A percentile compares a stretch with the other conserved stretches of the same genome.
phyloP scores from a whole-genome alignment of 2,113 vertebrate genomes.

The Dicrurus megarhynchus region DNA sequence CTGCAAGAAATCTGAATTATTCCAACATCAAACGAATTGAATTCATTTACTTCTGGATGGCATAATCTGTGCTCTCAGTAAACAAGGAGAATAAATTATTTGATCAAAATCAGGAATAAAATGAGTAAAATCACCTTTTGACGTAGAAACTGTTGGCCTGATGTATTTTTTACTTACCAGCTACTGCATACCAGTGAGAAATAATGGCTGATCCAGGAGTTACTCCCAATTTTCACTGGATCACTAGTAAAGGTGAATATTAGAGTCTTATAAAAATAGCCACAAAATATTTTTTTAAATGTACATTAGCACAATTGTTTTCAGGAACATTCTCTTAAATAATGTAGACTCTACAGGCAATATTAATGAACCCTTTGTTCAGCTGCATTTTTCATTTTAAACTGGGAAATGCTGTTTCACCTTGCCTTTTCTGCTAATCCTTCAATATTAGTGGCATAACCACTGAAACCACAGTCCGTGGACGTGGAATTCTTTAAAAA shows the following conservation, averaged over 20 bases:
- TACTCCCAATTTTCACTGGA: neutral
- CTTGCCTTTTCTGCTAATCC: neutral
- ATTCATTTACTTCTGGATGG: neutral
- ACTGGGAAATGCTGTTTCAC: neutral
- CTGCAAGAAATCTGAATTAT: neutral
- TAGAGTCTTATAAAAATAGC: neutral
- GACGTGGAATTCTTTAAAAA: neutral
- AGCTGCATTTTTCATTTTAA: neutral
- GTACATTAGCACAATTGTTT: neutral
- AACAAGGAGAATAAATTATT: neutral
- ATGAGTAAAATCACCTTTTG: neutral
- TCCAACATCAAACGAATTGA: neutral
- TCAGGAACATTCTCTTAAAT: neutral
- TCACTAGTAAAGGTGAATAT: neutral
- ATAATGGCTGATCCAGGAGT: neutral
- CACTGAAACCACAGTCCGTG: neutral
- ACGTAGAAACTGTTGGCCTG: rapidly evolving
- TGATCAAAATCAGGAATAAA: neutral
- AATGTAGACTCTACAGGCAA: neutral
- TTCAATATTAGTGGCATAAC: neutral
- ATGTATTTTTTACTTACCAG: neutral
- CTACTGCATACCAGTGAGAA: neutral
- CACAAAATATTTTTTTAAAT: neutral
- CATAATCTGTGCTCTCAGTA: neutral
- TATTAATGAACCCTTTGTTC: neutral